A percentile compares a stretch with the other conserved stretches of the same genome.
Conservation (phyloP, 2,113 vertebrate genomes). For the Antennarius striatus region DNA sequence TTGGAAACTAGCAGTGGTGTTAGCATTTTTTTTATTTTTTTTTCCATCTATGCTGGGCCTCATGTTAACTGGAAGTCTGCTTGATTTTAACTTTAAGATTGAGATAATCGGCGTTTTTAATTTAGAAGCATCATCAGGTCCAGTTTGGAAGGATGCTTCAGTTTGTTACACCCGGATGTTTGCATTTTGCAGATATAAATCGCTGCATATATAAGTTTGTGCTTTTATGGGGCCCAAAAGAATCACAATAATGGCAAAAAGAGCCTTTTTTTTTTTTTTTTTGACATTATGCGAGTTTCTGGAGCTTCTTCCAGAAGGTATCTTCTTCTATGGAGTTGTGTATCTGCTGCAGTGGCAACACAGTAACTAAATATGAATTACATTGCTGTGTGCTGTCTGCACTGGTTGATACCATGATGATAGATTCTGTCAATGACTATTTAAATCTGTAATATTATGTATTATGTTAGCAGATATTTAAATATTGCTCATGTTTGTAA, state of each 20-base stretch:
- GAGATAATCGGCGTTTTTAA: no score
- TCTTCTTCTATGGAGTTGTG: constrained; percentile 42
- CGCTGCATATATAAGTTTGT: constrained; percentile 35
- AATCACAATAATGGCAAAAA: constrained; percentile 38
- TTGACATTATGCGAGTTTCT: constrained; percentile 68
- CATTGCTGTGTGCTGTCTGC: no score
- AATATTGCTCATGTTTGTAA: background rate
- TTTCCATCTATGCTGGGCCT: constrained; percentile 41
- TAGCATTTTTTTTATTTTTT: constrained; percentile 12
- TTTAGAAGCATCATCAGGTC: background rate
- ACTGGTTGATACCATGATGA: no score
- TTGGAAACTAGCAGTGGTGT: constrained; percentile 40
- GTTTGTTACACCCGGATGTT: background rate
- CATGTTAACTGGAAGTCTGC: constrained; percentile 46
- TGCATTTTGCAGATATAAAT: no score
- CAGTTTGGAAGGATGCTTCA: background rate
- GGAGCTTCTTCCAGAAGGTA: constrained; percentile 48
- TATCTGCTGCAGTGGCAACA: background rate
- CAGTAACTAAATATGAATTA: no score
- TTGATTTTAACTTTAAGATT: constrained; percentile 19
- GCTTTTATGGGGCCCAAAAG: constrained; percentile 40
- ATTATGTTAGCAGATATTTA: no score
- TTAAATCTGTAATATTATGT: no score
- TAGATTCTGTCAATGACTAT: no score
- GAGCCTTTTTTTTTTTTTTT: constrained; percentile 62